phyloP scores from a whole-genome alignment of 2,888 invertebrate species.

The Lepidonotus clava region DNA sequence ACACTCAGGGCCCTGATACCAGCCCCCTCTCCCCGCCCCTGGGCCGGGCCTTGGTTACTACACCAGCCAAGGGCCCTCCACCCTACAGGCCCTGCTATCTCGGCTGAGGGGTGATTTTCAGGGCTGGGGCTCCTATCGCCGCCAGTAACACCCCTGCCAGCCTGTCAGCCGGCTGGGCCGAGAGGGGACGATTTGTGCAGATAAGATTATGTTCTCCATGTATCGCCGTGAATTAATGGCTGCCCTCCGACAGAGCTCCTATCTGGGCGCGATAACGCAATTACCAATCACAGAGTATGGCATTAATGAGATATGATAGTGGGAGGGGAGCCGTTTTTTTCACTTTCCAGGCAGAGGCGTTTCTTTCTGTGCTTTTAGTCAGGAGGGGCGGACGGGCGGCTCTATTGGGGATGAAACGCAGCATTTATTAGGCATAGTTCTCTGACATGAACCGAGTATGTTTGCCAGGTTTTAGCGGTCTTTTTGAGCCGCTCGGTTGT shows the following conservation, averaged over 20 bases:
- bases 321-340: background rate
- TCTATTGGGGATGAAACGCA: too few species aligned
- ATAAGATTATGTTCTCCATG: constrained; percentile 18
- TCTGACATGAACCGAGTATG: too few species aligned
- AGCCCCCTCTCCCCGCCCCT: background rate
- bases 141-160: background rate
- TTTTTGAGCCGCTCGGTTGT: too few species aligned
- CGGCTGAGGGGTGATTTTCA: background rate
- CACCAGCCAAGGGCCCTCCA: background rate
- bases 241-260: background rate
- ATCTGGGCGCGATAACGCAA: background rate
- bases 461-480: too few species aligned
- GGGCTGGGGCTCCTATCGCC: background rate
- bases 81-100: background rate
- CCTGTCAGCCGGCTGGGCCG: background rate
- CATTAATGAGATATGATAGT: constrained; percentile 32
- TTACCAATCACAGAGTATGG: background rate
- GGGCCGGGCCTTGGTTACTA: background rate
- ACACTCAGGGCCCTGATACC: background rate
- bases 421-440: too few species aligned
- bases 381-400: too few species aligned
- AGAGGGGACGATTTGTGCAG: constrained; percentile 19
- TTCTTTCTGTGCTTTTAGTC: too few species aligned
- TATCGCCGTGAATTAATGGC: constrained; percentile 5
- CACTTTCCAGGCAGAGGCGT: background rate